Percentiles rank a stretch among this genome's conserved stretches.
Conservation (phyloP, 1,140 invertebrate genomes). For the Megalonaias nervosa region DNA sequence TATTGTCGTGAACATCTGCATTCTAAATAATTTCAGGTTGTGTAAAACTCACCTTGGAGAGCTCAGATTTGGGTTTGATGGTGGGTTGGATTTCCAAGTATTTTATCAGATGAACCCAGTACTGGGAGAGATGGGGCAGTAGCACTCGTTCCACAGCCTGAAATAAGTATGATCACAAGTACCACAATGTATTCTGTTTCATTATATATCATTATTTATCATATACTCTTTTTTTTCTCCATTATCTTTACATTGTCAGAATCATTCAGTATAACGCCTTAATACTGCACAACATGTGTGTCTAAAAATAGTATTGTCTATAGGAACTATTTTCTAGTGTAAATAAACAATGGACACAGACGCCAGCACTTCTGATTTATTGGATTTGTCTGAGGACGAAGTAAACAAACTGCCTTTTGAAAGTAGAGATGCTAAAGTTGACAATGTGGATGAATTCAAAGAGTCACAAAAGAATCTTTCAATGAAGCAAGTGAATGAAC, state of each 20-base stretch:
- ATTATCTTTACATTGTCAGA: no score
- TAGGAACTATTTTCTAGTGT: neutral
- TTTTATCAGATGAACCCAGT: conserved; percentile 59
- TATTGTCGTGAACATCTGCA: no score
- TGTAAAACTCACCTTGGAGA: no score
- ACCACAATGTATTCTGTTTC: neutral
- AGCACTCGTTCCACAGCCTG: conserved; percentile 66
- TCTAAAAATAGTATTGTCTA: neutral
- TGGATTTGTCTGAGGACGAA: no score
- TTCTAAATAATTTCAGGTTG: no score
- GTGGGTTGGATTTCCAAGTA: conserved; percentile 51
- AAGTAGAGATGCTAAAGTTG: no score
- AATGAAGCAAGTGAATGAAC: no score
- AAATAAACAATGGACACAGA: neutral
- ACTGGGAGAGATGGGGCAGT: conserved; percentile 60
- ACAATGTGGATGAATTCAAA: no score
- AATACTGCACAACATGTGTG: neutral
- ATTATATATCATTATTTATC: neutral
- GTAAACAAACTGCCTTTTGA: no score
- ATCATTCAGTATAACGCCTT: neutral
- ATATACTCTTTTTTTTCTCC: no score
- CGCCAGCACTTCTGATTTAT: no score
- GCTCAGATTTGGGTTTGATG: conserved; percentile 17
- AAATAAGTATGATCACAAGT: conserved; percentile 16
- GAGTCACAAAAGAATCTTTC: no score